phyloP scores from a whole-genome alignment of 2,888 invertebrate species.

The Drosophila testacea region DNA sequence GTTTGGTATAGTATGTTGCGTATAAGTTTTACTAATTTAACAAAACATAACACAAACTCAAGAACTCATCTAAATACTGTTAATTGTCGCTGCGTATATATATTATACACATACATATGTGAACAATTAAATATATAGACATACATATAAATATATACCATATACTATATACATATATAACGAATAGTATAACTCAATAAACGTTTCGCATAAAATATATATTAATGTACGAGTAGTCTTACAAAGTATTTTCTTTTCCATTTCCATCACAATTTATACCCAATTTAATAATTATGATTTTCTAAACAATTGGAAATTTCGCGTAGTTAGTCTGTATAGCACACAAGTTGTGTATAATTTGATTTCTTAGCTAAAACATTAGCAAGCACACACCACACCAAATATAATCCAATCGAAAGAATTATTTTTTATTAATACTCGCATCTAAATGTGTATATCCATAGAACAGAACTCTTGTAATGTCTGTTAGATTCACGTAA shows the following conservation, averaged over 20 bases:
- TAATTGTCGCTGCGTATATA: slow-evolving; percentile 53
- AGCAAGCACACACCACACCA: slow-evolving; percentile 22
- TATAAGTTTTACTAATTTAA: slow-evolving; percentile 40
- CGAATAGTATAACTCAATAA: slow-evolving; percentile 63
- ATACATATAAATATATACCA: background rate
- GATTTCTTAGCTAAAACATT: slow-evolving; percentile 28
- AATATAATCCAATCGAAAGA: slow-evolving; percentile 1
- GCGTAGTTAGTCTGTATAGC: slow-evolving; percentile 49
- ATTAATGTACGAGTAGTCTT: slow-evolving; percentile 52
- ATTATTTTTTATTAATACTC: slow-evolving; percentile 14
- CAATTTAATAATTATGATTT: slow-evolving; percentile 25
- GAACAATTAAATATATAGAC: slow-evolving; percentile 18
- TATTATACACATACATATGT: slow-evolving; percentile 46
- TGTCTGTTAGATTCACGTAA: slow-evolving; percentile 27
- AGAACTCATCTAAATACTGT: slow-evolving; percentile 47
- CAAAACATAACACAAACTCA: slow-evolving; percentile 26
- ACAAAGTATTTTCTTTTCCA: slow-evolving; percentile 33
- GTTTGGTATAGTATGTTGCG: slow-evolving; percentile 51
- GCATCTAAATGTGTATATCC: slow-evolving; percentile 37
- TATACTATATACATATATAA: slow-evolving; percentile 10
- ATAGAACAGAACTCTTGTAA: slow-evolving; percentile 20
- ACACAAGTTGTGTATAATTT: slow-evolving; percentile 14
- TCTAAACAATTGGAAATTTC: slow-evolving; percentile 25
- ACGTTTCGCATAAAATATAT: slow-evolving; percentile 76
- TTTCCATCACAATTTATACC: slow-evolving; percentile 16